phyloP scores from a whole-genome alignment of 1,140 invertebrate genomes.

The Nylanderia fulva region DNA sequence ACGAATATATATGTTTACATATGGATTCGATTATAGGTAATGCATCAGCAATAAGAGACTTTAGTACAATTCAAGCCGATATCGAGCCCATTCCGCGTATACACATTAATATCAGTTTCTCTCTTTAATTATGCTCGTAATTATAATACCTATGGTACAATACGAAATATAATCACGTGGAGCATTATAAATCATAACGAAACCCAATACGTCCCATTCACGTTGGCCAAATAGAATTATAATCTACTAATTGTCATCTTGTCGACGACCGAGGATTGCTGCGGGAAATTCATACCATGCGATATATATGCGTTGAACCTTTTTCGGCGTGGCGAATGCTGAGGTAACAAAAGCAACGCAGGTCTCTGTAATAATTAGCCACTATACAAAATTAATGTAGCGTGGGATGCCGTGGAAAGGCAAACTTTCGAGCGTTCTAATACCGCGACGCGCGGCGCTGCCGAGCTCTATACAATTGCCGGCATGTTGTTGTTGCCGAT shows the following conservation, averaged over 20 bases:
- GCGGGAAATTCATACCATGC: slow-evolving; percentile 26
- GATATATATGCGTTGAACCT: slow-evolving; percentile 44
- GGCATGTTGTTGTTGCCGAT: slow-evolving; percentile 62
- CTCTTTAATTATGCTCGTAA: slow-evolving; percentile 23
- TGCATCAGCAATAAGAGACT: background rate
- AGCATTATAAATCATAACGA: slow-evolving; percentile 13
- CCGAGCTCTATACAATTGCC: slow-evolving; percentile 16
- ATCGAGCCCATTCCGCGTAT: background rate
- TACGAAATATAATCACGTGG: slow-evolving; percentile 8
- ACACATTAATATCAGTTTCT: slow-evolving; percentile 43
- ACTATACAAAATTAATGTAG: slow-evolving; percentile 74
- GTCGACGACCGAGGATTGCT: slow-evolving; percentile 3
- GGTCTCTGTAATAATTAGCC: slow-evolving; percentile 70
- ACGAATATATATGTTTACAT: background rate
- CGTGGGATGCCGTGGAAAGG: slow-evolving; percentile 67
- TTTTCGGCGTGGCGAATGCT: slow-evolving; percentile 56
- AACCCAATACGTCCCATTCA: slow-evolving; percentile 35
- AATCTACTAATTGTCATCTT: slow-evolving; percentile 29
- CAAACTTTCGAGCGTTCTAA: slow-evolving; percentile 66
- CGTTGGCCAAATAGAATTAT: slow-evolving; percentile 35
- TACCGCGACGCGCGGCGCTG: slow-evolving; percentile 49
- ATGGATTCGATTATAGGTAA: background rate
- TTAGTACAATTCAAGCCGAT: background rate
- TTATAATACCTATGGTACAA: background rate
- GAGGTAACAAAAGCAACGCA: slow-evolving; percentile 66